A percentile compares a stretch with the other conserved stretches of the same genome.
These are phyloP conservation scores for Gallirallus australis DNA, from an alignment of 2,797 vertebrate species.

Conservation along the genomic window DNA sequence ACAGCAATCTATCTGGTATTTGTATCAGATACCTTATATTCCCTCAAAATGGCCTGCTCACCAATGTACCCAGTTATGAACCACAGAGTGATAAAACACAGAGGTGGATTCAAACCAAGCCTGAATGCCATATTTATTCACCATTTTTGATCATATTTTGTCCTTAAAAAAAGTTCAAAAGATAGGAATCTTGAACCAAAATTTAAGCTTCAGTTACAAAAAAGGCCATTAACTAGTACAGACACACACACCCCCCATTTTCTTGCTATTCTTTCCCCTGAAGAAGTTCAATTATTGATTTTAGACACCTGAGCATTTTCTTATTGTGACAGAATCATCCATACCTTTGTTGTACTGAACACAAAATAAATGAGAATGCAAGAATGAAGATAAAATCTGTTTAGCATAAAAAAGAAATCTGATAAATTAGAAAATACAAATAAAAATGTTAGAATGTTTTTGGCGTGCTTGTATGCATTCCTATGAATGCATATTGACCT, in stretches of 20 bases:
- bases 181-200: not conserved
- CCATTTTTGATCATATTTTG: not conserved
- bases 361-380: not conserved
- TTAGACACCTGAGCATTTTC: not conserved
- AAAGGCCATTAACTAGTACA: not conserved
- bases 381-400: too few species aligned
- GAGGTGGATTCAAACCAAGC: not conserved
- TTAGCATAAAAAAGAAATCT: too few species aligned
- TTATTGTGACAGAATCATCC: not conserved
- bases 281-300: not conserved
- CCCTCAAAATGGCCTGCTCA: not conserved
- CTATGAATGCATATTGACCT: not conserved
- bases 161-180: not conserved
- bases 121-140: not conserved
- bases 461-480: not conserved
- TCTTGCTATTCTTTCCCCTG: not conserved
- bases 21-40: not conserved
- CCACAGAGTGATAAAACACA: not conserved
- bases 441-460: not conserved
- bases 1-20: not conserved
- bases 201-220: not conserved
- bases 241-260: not conserved
- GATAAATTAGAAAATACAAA: not conserved
- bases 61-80: not conserved
- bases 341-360: not conserved